phyloP scores from a whole-genome alignment of 2,797 vertebrate species.

The Acanthornis magna region DNA sequence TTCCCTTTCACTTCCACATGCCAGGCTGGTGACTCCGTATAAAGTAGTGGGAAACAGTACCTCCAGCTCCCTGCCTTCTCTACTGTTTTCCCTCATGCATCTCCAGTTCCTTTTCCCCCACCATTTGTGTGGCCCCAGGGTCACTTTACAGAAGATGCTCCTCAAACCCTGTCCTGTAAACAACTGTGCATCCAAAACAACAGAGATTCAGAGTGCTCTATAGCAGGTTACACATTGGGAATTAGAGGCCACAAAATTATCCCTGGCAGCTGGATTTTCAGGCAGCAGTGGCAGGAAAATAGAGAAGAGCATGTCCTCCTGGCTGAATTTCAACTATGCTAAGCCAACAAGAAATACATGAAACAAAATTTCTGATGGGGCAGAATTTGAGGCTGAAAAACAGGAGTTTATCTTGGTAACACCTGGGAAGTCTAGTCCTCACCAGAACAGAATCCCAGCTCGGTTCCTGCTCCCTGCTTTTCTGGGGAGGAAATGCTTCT shows the following conservation, averaged over 20 bases:
- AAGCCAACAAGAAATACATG: background rate
- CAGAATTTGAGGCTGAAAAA: background rate
- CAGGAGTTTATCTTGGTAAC: background rate
- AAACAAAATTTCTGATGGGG: background rate
- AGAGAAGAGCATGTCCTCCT: background rate
- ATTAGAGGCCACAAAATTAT: background rate
- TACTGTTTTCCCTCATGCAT: background rate
- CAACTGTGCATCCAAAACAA: background rate
- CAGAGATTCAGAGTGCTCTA: background rate
- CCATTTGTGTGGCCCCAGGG: background rate
- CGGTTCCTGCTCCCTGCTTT: background rate
- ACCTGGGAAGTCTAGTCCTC: background rate
- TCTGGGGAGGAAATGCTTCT: background rate
- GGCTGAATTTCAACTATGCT: background rate
- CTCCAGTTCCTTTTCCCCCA: background rate
- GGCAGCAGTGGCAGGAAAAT: background rate
- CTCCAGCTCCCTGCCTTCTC: background rate
- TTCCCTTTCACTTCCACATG: background rate
- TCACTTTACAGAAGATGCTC: background rate
- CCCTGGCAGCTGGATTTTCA: background rate
- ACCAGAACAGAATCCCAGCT: background rate
- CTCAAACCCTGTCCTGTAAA: background rate
- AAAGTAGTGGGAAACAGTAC: background rate
- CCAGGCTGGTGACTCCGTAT: background rate
- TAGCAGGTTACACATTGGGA: rapidly evolving